Evolutionary conservation across 2,888 invertebrate genomes (phyloP), one percentile per base, ranked within the genome.

Genomic region (Phortica magna): DNA sequence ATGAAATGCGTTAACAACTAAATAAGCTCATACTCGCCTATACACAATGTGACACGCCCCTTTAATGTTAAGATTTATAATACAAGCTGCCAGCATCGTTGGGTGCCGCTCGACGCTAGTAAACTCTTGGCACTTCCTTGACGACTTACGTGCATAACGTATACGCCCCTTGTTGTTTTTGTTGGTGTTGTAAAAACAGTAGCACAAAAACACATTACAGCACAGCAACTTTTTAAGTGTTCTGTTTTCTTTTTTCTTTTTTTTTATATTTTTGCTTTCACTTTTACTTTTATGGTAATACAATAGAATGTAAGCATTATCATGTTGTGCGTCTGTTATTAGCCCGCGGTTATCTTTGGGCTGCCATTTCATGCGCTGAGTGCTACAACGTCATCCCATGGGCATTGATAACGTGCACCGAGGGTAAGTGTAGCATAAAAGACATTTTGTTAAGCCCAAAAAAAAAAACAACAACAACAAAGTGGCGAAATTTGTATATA

Each of bases 21-120:
- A 31, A 31, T 31, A 31, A 31, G 2, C 31, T 31, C 31, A 31
- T 31, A 31, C 65, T 71, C 65, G 31, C 74, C 53, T 43, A 17
- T 17, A 48, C 31, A 65, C 42, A 64, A 73, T 71, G 39, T 1
- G 59, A 77, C 83, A 84, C 88, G 88, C 83, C 88, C 81, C 73
- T 22, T 88, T 87, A 87, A 87, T 87, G 87, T 78, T 84, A 87
- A 87, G 86, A 87, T 87, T 85, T 87, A 86, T 83, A 42, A 73
- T 17, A 17, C 14, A 55, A 55, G 17, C 55, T 17, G 55, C n/a
- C 55, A 14, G 17, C 55, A 55, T 2, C 31, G n/a, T 55, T 14
- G 17, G 14, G 55, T 14, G 2, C 55, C 14, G 14, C 6, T 55
- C 55, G 31, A 4, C 5, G 31, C 31, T 31, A 31, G 31, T 31